Conservation (phyloP, 2,888 invertebrate species). For the Oxyscelio sp. region DNA sequence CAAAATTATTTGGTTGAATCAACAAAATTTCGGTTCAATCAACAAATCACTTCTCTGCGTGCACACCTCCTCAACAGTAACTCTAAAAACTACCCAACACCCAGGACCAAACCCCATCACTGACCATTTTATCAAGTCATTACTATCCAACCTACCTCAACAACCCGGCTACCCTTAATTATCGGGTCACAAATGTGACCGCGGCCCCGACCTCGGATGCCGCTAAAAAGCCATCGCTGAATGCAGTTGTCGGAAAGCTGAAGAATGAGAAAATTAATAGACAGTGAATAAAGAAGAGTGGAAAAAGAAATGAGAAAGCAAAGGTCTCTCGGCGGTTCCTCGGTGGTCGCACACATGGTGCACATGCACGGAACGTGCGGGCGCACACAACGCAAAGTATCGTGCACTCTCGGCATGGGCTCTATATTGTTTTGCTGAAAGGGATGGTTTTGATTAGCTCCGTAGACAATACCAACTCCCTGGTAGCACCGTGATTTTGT, state of each 20-base stretch:
- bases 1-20: no score
- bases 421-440: constrained; percentile 86
- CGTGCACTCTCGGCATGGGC: constrained; percentile 64
- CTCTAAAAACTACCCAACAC: no score
- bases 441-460: constrained; percentile 89
- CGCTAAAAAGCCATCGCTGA: constrained; percentile 11
- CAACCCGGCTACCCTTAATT: constrained; percentile 23
- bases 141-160: constrained; percentile 19
- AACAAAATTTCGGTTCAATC: no score
- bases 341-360: constrained; percentile 49
- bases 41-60: no score
- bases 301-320: constrained; percentile 47
- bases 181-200: constrained; percentile 24
- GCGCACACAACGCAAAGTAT: constrained; percentile 60
- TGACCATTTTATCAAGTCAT: background rate
- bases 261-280: constrained; percentile 45
- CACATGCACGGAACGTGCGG: constrained; percentile 36
- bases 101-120: no score
- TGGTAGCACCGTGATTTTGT: constrained; percentile 84
- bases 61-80: no score
- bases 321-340: constrained; percentile 49
- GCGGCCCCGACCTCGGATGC: background rate
- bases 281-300: constrained; percentile 22
- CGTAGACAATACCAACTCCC: constrained; percentile 88
- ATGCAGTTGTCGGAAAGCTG: constrained; percentile 4